Conservation (phyloP, 1,140 invertebrate genomes). For the Caenorhabditis brenneri region DNA sequence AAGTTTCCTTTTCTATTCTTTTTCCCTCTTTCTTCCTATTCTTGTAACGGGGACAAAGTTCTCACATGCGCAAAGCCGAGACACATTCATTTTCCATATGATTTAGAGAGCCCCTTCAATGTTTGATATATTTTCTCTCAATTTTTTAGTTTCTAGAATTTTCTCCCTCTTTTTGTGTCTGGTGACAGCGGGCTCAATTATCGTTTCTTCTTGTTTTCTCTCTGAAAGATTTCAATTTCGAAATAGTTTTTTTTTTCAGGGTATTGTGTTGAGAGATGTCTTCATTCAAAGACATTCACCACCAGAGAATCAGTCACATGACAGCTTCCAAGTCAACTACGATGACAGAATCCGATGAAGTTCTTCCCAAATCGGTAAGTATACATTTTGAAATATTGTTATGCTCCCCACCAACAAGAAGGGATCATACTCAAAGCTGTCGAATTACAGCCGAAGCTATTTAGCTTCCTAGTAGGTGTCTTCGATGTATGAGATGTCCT, state of each 20-base stretch:
- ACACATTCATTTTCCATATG: no score
- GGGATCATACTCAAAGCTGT: no score
- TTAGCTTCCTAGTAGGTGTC: no score
- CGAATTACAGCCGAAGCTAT: no score
- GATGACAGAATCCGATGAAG: not conserved
- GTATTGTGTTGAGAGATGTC: constrained; percentile 1
- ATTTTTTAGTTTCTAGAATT: not conserved
- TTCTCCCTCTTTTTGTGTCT: not conserved
- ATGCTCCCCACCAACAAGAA: no score
- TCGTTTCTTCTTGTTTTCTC: not conserved
- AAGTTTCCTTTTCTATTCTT: no score
- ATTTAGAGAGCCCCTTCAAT: not conserved
- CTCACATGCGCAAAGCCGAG: no score
- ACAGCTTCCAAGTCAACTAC: constrained; percentile 10
- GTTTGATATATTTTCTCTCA: not conserved
- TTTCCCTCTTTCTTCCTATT: no score
- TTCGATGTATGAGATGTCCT: no score
- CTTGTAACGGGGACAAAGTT: no score
- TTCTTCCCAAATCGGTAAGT: not conserved
- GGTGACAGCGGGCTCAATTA: not conserved
- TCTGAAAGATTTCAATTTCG: not conserved
- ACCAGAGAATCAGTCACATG: constrained; percentile 27
- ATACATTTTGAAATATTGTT: no score
- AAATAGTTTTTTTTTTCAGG: not conserved
- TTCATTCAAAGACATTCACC: constrained; percentile 29